A percentile compares a stretch with the other conserved stretches of the same genome.
Evolutionary conservation across 2,888 invertebrate species (phyloP).

Genomic region (Erebia aethiops): DNA sequence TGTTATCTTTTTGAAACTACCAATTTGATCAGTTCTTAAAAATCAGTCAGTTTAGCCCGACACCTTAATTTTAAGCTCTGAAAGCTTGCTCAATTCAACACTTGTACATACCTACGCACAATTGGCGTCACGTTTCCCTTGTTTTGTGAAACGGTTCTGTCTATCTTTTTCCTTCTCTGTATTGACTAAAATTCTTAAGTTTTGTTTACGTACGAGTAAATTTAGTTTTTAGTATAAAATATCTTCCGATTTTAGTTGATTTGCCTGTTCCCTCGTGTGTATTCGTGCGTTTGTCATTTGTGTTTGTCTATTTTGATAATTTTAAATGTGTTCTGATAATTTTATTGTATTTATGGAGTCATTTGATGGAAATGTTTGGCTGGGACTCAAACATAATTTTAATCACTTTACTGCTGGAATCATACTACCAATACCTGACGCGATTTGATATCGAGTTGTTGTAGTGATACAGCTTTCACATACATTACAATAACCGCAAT

Average conservation of each 20-base stretch:
- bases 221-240: conserved; percentile 37
- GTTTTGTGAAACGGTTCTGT: background rate
- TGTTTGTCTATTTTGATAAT: conserved; percentile 46
- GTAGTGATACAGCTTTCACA: too few species aligned
- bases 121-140: background rate
- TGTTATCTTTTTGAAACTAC: background rate
- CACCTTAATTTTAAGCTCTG: background rate
- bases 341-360: conserved; percentile 25
- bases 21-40: background rate
- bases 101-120: background rate
- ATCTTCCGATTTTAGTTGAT: conserved; percentile 49
- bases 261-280: conserved; percentile 48
- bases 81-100: background rate
- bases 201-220: conserved; percentile 22
- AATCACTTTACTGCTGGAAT: background rate
- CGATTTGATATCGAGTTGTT: background rate
- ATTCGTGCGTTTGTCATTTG: conserved; percentile 49
- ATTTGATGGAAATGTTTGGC: conserved; percentile 13
- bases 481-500: too few species aligned
- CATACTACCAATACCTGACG: background rate
- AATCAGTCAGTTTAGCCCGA: background rate
- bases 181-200: background rate
- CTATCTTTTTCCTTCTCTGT: background rate
- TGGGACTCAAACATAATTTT: background rate
- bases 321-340: conserved; percentile 45